Base-by-base conservation (phyloP, 1,140 invertebrate genomes). In the Drosophila ercepeae region DNA sequence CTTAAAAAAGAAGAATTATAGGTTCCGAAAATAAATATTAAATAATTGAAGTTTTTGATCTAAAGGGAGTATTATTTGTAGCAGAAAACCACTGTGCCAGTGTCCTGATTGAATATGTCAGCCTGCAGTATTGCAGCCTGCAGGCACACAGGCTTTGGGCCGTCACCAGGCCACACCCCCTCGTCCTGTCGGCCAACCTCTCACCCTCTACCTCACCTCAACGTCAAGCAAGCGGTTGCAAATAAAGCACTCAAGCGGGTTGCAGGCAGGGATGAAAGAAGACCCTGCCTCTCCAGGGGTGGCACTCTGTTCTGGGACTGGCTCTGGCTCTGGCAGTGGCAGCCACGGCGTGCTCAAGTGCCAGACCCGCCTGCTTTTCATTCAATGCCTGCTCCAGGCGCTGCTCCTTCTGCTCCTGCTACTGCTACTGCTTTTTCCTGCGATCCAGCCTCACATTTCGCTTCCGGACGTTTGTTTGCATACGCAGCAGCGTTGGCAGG, bases 401-500 rank as follows among this genome's bases (percentile, higher is more conserved):
- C 34, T 39, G 6, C 34, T 16, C 34, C 34, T n/a, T 7, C 8
- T 9, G 8, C 13, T 48, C 45, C 45, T 27, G n/a, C 21, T 39
- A n/a, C n/a, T n/a, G n/a, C n/a, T n/a, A n/a, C n/a, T n/a, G n/a
- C n/a, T n/a, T n/a, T n/a, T n/a, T 54, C 16, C 51, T 45, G 27
- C 42, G 23, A 29, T 42, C 25, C 63, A 50, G 76, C 67, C 75
- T 73, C 72, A 45, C 44, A 88, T 81, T 77, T 65, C 76, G 82
- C 82, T 86, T 86, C 82, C 81, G 81, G 81, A 69, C 69, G 44
- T 88, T 81, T 86, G 82, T 86, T 86, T 86, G 82, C 82, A 88
- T 86, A 88, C 82, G 76, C 77, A 74, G 63, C 9, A 18, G 16
- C 59, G 59, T 2, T 25, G 61, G 45, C 78, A 73, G 78, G 79